Percentiles rank a stretch among this genome's conserved stretches.
Evolutionary conservation across 2,797 vertebrate genomes (phyloP).

Genomic region (Acipenser oxyrinchus): DNA sequence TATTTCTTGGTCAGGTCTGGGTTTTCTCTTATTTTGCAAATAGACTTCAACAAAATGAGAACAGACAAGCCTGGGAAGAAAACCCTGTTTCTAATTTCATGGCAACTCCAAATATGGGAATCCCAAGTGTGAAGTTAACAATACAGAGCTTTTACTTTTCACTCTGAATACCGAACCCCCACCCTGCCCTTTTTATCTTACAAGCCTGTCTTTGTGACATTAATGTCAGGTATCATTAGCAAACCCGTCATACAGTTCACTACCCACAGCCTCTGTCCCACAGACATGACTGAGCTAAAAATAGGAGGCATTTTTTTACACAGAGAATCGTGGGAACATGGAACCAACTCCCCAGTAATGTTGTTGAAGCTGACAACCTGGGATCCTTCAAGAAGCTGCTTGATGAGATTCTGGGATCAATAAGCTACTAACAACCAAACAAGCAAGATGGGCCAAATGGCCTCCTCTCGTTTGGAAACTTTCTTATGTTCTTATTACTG

Average conservation of each 20-base stretch:
- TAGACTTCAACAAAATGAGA: not conserved
- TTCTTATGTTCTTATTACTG: constrained; percentile 30
- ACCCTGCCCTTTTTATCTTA: constrained; percentile 8
- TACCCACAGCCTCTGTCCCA: constrained; percentile 41
- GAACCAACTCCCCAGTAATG: too few relatives aligned
- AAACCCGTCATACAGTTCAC: constrained; percentile 41
- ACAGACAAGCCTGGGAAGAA: not conserved
- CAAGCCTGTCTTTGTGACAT: constrained; percentile 41
- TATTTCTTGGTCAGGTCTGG: too few relatives aligned
- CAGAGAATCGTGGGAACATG: too few relatives aligned
- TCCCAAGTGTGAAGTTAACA: not conserved
- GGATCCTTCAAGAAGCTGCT: too few relatives aligned
- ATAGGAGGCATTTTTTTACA: too few relatives aligned
- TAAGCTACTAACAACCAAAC: too few relatives aligned
- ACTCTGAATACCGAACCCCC: not conserved
- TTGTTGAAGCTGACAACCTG: too few relatives aligned
- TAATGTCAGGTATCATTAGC: constrained; percentile 55
- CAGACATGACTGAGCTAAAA: constrained; percentile 48
- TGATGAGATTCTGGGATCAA: too few relatives aligned
- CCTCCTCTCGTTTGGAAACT: too few relatives aligned
- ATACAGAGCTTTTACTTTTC: not conserved
- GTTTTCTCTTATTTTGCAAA: not conserved
- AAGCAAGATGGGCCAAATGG: too few relatives aligned
- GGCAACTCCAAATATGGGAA: not conserved
- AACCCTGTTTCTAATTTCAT: not conserved